Percentiles rank a stretch among this genome's conserved stretches.
phyloP scores from a whole-genome alignment of 2,888 invertebrate species.

The Cremastobaeus sp. region DNA sequence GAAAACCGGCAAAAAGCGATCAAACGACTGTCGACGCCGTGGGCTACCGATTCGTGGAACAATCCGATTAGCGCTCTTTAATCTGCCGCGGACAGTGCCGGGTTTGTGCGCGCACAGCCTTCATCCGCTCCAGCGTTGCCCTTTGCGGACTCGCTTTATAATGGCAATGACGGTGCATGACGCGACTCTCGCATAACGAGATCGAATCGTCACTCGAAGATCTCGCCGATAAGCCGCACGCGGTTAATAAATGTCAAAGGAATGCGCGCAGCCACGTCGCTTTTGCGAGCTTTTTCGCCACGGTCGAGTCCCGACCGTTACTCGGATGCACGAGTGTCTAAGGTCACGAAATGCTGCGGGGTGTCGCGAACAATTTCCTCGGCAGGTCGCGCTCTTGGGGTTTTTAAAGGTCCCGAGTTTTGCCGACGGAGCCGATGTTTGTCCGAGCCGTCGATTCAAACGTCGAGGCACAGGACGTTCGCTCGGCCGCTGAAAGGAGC shows the following conservation, averaged over 20 bases:
- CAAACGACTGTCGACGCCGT: constrained; percentile 26
- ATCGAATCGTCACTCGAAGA: constrained; percentile 37
- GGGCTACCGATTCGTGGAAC: constrained; percentile 46
- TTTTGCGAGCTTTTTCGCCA: constrained; percentile 28
- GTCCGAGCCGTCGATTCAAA: too few relatives aligned
- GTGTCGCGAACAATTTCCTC: constrained; percentile 16
- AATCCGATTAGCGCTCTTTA: constrained; percentile 49
- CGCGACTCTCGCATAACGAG: constrained; percentile 35
- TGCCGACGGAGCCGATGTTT: too few relatives aligned
- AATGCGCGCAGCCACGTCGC: constrained; percentile 10
- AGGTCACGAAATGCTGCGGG: constrained; percentile 33
- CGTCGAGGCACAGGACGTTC: too few relatives aligned
- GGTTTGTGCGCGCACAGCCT: constrained; percentile 21
- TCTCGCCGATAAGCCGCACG: constrained; percentile 23
- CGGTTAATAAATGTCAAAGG: constrained; percentile 31
- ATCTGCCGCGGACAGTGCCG: constrained; percentile 36
- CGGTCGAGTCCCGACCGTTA: constrained; percentile 22
- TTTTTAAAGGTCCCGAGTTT: too few relatives aligned
- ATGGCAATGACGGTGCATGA: constrained; percentile 50
- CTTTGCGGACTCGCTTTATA: constrained; percentile 41
- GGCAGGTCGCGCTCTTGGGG: too few relatives aligned
- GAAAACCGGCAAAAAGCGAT: constrained; percentile 24
- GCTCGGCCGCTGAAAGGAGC: too few relatives aligned
- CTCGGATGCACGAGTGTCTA: constrained; percentile 13
- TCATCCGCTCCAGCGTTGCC: constrained; percentile 16